Conservation (phyloP, 1,140 invertebrate genomes). For the Carposina sasakii region DNA sequence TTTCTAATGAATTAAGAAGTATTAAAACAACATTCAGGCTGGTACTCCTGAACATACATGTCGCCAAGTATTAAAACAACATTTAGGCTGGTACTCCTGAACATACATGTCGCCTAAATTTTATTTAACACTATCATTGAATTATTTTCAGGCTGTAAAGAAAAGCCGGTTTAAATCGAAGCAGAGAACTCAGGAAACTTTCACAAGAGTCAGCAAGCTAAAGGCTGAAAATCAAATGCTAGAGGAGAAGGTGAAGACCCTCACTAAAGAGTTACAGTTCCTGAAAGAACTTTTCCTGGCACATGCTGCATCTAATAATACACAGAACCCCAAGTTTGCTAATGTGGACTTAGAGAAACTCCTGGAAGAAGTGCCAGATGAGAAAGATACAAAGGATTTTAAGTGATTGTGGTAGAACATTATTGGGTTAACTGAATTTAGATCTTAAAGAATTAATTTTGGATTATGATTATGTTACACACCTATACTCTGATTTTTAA, state of each 20-base stretch:
- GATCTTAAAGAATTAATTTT: too few species aligned
- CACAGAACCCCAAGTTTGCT: conserved; percentile 65
- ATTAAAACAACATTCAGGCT: background rate
- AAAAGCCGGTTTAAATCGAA: conserved; percentile 91
- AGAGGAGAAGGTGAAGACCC: conserved; percentile 88
- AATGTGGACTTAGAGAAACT: conserved; percentile 72
- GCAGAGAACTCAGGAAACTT: conserved; percentile 85
- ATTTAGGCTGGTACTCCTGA: background rate
- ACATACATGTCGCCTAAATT: background rate
- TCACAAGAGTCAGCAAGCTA: conserved; percentile 83
- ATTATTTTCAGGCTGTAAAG: conserved; percentile 83
- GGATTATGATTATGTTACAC: too few species aligned
- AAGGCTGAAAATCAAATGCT: conserved; percentile 88
- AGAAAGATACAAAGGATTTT: conserved; percentile 26
- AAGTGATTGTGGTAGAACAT: too few species aligned
- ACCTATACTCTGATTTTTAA: too few species aligned
- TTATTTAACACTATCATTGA: background rate
- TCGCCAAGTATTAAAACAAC: background rate
- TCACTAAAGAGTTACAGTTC: conserved; percentile 89
- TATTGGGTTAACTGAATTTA: too few species aligned
- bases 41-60: background rate
- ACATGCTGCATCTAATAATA: conserved; percentile 81
- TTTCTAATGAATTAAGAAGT: conserved; percentile 1
- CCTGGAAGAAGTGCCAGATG: conserved; percentile 66
- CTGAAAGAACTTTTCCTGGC: conserved; percentile 90